These are phyloP conservation scores for Sceliomorpha sp. DNA, from an alignment of 2,888 invertebrate species.

Conservation along the genomic window DNA sequence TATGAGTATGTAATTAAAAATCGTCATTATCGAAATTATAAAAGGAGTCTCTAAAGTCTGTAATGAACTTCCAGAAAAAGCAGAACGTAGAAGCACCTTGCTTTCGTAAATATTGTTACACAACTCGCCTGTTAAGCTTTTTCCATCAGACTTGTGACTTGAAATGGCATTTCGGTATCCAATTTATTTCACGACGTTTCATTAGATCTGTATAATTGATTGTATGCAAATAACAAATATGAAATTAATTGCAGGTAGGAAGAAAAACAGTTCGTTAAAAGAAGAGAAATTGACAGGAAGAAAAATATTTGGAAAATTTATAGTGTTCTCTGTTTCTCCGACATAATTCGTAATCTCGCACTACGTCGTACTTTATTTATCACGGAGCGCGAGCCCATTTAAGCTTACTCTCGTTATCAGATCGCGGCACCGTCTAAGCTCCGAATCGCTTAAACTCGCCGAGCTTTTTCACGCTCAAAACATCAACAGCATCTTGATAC, in stretches of 20 bases:
- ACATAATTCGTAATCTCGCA: slow-evolving; percentile 47
- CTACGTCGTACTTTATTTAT: slow-evolving; percentile 47
- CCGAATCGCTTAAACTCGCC: slow-evolving; percentile 60
- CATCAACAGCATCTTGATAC: slow-evolving; percentile 54
- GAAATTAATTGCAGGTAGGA: slow-evolving; percentile 20
- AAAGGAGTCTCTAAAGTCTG: too few species aligned
- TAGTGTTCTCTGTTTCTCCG: slow-evolving; percentile 38
- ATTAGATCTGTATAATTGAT: too few species aligned
- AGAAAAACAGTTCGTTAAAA: slow-evolving; percentile 8
- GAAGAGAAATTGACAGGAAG: slow-evolving; percentile 9
- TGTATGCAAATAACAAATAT: slow-evolving; percentile 31
- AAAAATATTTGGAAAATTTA: slow-evolving; percentile 30
- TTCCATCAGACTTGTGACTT: too few species aligned
- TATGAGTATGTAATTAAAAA: too few species aligned
- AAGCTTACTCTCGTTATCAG: slow-evolving; percentile 63
- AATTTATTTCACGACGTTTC: too few species aligned
- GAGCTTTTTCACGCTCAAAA: slow-evolving; percentile 55
- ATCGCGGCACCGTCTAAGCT: slow-evolving; percentile 61
- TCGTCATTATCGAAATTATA: too few species aligned
- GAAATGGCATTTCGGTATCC: too few species aligned
- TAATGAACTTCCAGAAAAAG: too few species aligned
- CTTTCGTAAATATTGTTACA: too few species aligned
- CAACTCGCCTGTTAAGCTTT: too few species aligned
- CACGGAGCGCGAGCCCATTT: slow-evolving; percentile 59
- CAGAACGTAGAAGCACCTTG: too few species aligned